Conservation (phyloP, 2,797 vertebrate species). For the Lutra lutra region DNA sequence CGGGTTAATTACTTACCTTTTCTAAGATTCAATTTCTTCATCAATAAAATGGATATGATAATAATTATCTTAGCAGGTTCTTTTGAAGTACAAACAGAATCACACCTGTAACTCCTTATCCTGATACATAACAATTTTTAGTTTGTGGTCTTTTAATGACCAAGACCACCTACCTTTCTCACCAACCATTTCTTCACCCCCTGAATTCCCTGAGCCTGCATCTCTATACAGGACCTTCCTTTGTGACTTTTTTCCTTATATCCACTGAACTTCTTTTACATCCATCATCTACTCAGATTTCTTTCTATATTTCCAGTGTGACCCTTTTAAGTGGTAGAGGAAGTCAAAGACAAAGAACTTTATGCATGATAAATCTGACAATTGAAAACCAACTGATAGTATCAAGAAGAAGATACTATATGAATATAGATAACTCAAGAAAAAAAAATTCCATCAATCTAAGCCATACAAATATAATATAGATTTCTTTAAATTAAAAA, state of each 20-base stretch:
- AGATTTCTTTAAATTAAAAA: background rate
- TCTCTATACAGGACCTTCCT: background rate
- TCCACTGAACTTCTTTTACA: background rate
- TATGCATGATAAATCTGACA: background rate
- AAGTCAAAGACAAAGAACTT: background rate
- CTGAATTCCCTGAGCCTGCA: background rate
- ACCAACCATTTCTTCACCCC: background rate
- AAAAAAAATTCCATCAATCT: background rate
- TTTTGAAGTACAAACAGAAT: background rate
- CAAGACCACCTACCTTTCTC: background rate
- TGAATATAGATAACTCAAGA: background rate
- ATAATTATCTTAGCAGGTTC: background rate
- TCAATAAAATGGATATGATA: background rate
- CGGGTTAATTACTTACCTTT: background rate
- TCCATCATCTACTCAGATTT: background rate
- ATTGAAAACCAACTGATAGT: background rate
- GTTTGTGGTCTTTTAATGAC: background rate
- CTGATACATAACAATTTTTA: background rate
- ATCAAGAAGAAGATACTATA: background rate
- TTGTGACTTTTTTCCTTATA: background rate
- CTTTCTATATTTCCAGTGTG: background rate
- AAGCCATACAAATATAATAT: background rate
- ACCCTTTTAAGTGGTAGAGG: background rate
- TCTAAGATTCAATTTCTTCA: background rate
- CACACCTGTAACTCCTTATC: background rate